Evolutionary conservation across 1,140 invertebrate species (phyloP).

Genomic region (Tribolium castaneum): DNA sequence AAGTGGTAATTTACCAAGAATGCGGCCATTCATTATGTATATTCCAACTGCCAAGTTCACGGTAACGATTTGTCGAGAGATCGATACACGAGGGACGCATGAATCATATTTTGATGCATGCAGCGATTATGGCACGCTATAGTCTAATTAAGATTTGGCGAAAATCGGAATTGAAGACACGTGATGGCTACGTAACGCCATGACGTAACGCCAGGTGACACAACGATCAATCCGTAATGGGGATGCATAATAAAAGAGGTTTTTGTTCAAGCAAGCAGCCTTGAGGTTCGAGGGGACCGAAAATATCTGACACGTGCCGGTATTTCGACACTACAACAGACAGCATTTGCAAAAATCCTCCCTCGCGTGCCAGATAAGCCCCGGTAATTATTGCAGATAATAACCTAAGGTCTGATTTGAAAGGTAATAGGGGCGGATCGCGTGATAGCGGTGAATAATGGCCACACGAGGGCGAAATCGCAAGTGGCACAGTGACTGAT

Average conservation of each 20-base stretch:
- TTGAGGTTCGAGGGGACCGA: not conserved
- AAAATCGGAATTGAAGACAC: not conserved
- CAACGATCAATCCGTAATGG: not conserved
- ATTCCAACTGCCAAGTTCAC: slow-evolving; percentile 34
- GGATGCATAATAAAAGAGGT: not conserved
- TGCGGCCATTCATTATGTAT: slow-evolving; percentile 24
- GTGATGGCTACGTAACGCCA: not conserved
- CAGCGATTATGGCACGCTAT: not conserved
- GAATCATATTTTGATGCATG: slow-evolving; percentile 22
- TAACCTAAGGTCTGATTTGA: slow-evolving; percentile 17
- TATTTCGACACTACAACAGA: not conserved
- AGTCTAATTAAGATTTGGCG: slow-evolving; percentile 16
- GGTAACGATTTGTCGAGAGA: slow-evolving; percentile 25
- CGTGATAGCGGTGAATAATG: slow-evolving; percentile 10
- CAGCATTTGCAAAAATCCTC: not conserved
- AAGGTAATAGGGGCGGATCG: slow-evolving; percentile 25
- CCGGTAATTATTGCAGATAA: slow-evolving; percentile 25
- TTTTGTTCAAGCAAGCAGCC: not conserved
- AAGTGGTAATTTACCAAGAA: slow-evolving; percentile 11
- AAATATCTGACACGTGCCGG: not conserved
- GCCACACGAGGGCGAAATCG: slow-evolving; percentile 10
- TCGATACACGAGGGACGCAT: slow-evolving; percentile 14
- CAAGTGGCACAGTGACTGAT: slow-evolving; percentile 28
- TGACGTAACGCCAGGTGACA: not conserved
- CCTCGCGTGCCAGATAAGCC: slow-evolving; percentile 17